A percentile compares a stretch with the other conserved stretches of the same genome.
Conservation (phyloP, 2,888 invertebrate species). For the Metellina segmentata region DNA sequence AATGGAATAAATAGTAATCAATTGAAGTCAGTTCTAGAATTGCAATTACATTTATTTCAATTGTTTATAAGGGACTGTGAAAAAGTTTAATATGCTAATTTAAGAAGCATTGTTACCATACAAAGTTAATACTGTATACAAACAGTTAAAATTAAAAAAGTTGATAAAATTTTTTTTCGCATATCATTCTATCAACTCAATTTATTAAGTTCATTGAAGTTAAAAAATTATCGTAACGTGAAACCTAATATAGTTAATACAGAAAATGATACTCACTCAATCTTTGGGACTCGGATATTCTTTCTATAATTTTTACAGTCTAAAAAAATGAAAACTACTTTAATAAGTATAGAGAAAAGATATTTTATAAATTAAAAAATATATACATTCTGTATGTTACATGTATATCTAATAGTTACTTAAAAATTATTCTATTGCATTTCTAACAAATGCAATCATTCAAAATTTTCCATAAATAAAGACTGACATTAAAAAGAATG, state of each 20-base stretch:
- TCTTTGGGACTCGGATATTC: conserved; percentile 66
- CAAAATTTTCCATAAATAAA: not conserved
- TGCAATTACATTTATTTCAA: too few relatives aligned
- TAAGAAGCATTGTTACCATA: not conserved
- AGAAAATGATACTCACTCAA: conserved; percentile 45
- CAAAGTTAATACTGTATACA: not conserved
- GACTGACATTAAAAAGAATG: not conserved
- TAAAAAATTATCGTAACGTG: not conserved
- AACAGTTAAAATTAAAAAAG: not conserved
- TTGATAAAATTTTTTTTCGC: not conserved
- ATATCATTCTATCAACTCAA: too few relatives aligned
- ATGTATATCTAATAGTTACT: too few relatives aligned
- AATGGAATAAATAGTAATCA: too few relatives aligned
- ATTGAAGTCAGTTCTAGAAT: too few relatives aligned
- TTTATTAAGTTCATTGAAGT: not conserved
- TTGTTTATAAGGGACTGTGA: too few relatives aligned
- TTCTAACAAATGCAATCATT: not conserved
- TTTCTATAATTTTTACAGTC: conserved; percentile 64
- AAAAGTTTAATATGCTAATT: not conserved
- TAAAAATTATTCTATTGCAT: too few relatives aligned
- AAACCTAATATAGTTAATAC: too few relatives aligned
- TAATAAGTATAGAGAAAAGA: too few relatives aligned
- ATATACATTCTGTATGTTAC: too few relatives aligned
- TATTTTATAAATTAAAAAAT: too few relatives aligned
- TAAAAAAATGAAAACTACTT: conserved; percentile 24